Percentiles rank a stretch among this genome's conserved stretches.
These are phyloP conservation scores for Petrophora chlorosata DNA, from an alignment of 2,888 invertebrate species.

Conservation along the genomic window DNA sequence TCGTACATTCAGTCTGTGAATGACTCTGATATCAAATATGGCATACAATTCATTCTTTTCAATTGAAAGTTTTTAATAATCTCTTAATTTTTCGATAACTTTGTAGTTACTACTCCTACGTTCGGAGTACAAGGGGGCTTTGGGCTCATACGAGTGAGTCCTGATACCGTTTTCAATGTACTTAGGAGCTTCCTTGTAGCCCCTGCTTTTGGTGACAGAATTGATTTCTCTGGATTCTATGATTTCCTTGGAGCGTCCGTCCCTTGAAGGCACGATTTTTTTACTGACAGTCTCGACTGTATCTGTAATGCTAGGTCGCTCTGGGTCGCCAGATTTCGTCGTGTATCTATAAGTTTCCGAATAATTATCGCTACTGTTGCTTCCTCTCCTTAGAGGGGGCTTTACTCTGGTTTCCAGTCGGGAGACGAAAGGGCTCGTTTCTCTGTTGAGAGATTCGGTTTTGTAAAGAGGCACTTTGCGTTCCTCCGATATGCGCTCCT, in stretches of 20 bases:
- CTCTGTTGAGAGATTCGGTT: slow-evolving; percentile 76
- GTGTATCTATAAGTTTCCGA: slow-evolving; percentile 89
- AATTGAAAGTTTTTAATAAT: slow-evolving; percentile 57
- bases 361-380: slow-evolving; percentile 87
- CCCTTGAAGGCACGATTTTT: slow-evolving; percentile 86
- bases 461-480: slow-evolving; percentile 73
- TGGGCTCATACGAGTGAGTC: slow-evolving; percentile 62
- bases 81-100: slow-evolving; percentile 76
- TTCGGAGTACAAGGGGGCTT: slow-evolving; percentile 69
- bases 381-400: slow-evolving; percentile 84
- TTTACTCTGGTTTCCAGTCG: slow-evolving; percentile 75
- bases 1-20: slow-evolving; percentile 71
- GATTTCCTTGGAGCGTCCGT: slow-evolving; percentile 86
- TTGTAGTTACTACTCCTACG: slow-evolving; percentile 76
- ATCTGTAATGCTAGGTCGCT: slow-evolving; percentile 87
- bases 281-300: slow-evolving; percentile 88
- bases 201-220: slow-evolving; percentile 86
- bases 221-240: slow-evolving; percentile 89
- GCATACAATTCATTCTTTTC: slow-evolving; percentile 43
- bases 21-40: slow-evolving; percentile 70
- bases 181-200: slow-evolving; percentile 80
- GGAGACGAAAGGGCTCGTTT: slow-evolving; percentile 74
- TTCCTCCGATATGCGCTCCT: slow-evolving; percentile 76
- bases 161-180: slow-evolving; percentile 82
- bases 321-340: slow-evolving; percentile 86